Evolutionary conservation across 2,888 invertebrate genomes (phyloP), one percentile per base, ranked within the genome.

Genomic region (Buathra laborator): DNA sequence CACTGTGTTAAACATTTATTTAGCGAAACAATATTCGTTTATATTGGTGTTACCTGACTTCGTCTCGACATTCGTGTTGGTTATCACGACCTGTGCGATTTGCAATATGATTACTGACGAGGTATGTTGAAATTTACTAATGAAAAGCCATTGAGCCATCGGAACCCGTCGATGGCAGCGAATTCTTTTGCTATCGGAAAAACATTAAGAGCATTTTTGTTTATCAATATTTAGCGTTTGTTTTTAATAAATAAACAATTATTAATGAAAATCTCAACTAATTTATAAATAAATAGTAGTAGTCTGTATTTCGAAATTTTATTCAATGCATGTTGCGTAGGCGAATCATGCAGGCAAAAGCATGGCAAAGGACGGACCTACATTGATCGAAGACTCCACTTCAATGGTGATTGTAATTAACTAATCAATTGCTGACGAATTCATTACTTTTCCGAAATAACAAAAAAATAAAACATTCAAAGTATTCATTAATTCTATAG

Each of bases 371-470:
- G 71, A 82, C 14, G 19, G 76, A 29, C 68, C 53, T 3, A 81
- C 81, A 7, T 53, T 76, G 5, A 81, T 81, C 16, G 81, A 81
- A 2, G 46, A 70, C 19, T 66, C 75, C 29, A 76, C 51, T 1
- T 43, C 75, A 6, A 81, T 76, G 81, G 81, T 81, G 71, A 64
- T 62, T 46, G 3, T 16, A 19, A 53, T 51, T 76, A 29, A 68
- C 0, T 37, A 66, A 70, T 56, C 12, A 56, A 48, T 46, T 44
- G 29, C 56, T 19, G 19, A 24, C 44, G n/a, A 32, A 59, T 29
- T 7, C 9, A 37, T 37, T 5, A 9, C 37, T 5, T 37, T 37
- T 37, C 1, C 0, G 37, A 37, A 7, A 37, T 37, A 1, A 9
- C 2, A 75, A 24, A 37, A 32, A 81, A 7, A 48, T 51, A 2